Conservation (phyloP, 2,113 vertebrate genomes). For the Trichomycterus rosablanca region DNA sequence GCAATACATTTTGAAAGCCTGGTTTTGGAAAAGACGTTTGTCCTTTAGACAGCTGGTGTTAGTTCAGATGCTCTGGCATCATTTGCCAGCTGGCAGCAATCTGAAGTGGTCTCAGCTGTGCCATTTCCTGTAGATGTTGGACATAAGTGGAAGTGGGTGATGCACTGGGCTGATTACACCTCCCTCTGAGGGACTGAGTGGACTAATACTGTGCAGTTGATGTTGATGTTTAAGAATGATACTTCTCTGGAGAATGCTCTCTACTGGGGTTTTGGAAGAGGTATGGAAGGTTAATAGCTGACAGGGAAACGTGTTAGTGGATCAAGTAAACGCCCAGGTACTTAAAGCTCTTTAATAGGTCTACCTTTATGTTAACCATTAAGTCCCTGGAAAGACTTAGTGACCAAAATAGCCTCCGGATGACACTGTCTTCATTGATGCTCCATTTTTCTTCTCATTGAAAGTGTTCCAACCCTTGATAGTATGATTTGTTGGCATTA, state of each 20-base stretch:
- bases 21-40: no score
- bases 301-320: neutral
- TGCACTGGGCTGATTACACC: neutral
- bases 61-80: neutral
- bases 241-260: neutral
- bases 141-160: neutral
- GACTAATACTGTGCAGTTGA: neutral
- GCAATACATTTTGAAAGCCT: no score
- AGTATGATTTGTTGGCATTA: no score
- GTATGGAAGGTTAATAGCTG: neutral
- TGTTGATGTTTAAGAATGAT: neutral
- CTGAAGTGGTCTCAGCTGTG: conserved; percentile 22
- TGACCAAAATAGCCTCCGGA: no score
- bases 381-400: no score
- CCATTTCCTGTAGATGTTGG: conserved; percentile 3
- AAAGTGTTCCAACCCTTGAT: no score
- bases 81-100: conserved; percentile 10
- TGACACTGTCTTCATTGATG: no score
- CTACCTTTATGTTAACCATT: no score
- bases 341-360: neutral
- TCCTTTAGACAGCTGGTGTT: neutral
- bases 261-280: neutral
- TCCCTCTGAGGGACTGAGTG: neutral
- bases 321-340: neutral
- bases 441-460: no score